Base-by-base conservation (phyloP, 2,888 invertebrate species). In the Pandemis heparana region DNA sequence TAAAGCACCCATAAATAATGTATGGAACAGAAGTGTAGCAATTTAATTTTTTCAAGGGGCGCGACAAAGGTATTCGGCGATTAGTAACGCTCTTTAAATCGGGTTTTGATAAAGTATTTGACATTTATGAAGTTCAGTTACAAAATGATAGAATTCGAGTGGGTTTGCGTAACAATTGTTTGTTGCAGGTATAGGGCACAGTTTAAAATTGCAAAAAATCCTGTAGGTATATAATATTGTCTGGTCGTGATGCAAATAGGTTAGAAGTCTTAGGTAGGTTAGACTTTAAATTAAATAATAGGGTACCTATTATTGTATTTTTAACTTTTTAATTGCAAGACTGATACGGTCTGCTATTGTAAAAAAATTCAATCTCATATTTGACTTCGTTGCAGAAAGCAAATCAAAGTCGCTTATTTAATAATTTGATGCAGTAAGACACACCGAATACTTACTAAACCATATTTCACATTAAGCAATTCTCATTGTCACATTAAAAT, bases 41-140 rank as follows among this genome's bases (percentile, higher is more conserved):
- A 92, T 87, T 90, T 87, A 83, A 87, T 86, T 82, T 87, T 87
- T 85, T 86, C 86, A 83, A 77, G 75, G 85, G 89, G 90, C 88
- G 87, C 87, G 90, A 91, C 90, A 87, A 90, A 89, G 89, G 85
- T 83, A 83, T 80, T 85, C 82, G 82, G 79, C 75, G 81, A 89
- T 91, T 89, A 79, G 89, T 87, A 87, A 82, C 78, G 83, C 88
- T 82, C 82, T 81, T 84, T 90, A 89, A 90, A 92, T 89, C 87
- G 87, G 86, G 81, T 85, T 89, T 81, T 85, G 88, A 91, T 90
- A 82, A 86, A 83, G 79, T 78, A 76, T 76, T 67, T 70, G 79
- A 79, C 79, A 69, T 78, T 78, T 76, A 81, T 75, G 74, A 67
- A 32, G 71, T 71, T 53, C 32, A 66, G 62, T 61, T 73, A 75